A percentile compares a stretch with the other conserved stretches of the same genome.
Evolutionary conservation across 2,113 vertebrate species (phyloP).

Genomic region (Mus spicilegus): DNA sequence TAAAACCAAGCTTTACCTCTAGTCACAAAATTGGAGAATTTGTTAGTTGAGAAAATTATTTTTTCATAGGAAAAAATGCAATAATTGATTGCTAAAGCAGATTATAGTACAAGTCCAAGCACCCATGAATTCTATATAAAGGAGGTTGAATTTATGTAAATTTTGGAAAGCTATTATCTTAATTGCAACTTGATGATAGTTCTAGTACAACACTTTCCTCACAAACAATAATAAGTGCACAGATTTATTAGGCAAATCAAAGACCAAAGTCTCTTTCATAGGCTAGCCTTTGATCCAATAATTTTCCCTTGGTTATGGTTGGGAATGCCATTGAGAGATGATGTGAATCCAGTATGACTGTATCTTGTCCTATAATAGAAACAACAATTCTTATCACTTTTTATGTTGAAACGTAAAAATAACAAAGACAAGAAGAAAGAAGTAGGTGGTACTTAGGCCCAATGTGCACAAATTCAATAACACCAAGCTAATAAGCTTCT

Average conservation of each 20-base stretch:
- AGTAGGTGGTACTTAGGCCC: background rate
- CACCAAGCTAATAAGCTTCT: background rate
- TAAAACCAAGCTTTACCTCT: background rate
- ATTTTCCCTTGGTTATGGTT: background rate
- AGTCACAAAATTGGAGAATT: background rate
- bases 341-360: rapidly evolving
- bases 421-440: background rate
- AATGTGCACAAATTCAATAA: background rate
- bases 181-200: background rate
- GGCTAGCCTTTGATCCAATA: background rate
- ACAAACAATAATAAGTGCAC: background rate
- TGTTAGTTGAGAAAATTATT: background rate
- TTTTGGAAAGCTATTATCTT: background rate
- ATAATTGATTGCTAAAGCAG: background rate
- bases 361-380: background rate
- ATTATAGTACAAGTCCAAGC: rapidly evolving
- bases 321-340: rapidly evolving
- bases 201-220: background rate
- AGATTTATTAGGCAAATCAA: background rate
- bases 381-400: background rate
- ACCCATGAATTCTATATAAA: background rate
- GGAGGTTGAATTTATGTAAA: background rate
- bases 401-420: background rate
- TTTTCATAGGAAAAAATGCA: background rate
- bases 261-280: background rate